A percentile compares a stretch with the other conserved stretches of the same genome.
Conservation (phyloP, 2,797 vertebrate species). For the Malacoctenus gilli region DNA sequence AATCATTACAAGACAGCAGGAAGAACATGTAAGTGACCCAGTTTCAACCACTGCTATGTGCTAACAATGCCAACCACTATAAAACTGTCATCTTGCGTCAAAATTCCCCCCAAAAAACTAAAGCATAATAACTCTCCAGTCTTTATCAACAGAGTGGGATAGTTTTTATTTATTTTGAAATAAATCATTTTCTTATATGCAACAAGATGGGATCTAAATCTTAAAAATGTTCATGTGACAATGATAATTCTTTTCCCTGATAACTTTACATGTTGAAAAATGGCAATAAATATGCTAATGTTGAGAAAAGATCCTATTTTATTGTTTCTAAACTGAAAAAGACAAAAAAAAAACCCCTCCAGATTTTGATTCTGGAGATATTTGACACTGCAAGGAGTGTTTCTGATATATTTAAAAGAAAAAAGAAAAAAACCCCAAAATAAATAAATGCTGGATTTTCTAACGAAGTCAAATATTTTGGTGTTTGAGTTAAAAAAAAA, state of each 20-base stretch:
- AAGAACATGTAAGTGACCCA: no score
- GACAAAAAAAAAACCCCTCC: not conserved
- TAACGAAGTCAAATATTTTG: constrained; percentile 45
- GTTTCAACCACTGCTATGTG: no score
- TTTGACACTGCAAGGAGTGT: constrained; percentile 45
- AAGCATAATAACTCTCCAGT: constrained; percentile 16
- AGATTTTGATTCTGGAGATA: constrained; percentile 28
- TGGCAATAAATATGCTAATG: constrained; percentile 54
- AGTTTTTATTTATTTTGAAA: constrained; percentile 72
- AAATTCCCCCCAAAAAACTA: no score
- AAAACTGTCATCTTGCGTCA: no score
- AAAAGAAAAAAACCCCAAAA: constrained; percentile 33
- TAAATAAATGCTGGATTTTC: constrained; percentile 49
- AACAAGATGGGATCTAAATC: constrained; percentile 53
- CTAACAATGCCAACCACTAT: no score
- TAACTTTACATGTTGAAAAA: constrained; percentile 50
- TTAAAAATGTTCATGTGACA: constrained; percentile 33
- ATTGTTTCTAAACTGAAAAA: constrained; percentile 13
- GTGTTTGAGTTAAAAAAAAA: constrained; percentile 13
- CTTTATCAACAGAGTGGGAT: constrained; percentile 48
- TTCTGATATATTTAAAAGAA: constrained; percentile 40
- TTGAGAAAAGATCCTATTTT: constrained; percentile 2
- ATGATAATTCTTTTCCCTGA: constrained; percentile 51
- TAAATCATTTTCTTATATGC: constrained; percentile 55
- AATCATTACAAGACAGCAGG: no score